Evolutionary conservation across 2,113 vertebrate genomes (phyloP).

Genomic region (Eclectus roratus): DNA sequence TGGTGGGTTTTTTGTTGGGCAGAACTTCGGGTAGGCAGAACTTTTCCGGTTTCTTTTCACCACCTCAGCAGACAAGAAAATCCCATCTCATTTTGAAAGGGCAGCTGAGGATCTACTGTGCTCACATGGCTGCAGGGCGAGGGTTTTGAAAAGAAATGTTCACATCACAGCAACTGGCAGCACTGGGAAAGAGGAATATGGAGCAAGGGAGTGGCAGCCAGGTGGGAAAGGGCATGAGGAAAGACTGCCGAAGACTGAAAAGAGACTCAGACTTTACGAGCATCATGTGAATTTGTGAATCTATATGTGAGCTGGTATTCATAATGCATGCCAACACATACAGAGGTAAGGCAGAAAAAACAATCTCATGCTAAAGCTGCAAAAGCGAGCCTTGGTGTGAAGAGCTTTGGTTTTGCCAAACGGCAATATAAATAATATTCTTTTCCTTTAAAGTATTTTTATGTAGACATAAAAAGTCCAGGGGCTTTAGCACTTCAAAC

Average conservation of each 20-base stretch:
- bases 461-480: background rate
- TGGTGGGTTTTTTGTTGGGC: background rate
- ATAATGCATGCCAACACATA: background rate
- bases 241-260: rapidly evolving
- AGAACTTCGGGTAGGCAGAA: background rate
- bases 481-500: background rate
- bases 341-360: background rate
- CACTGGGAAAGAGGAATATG: rapidly evolving
- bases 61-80: background rate
- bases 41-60: background rate
- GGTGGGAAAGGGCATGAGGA: background rate
- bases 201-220: rapidly evolving
- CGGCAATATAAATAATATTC: background rate
- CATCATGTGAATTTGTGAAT: background rate
- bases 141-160: background rate
- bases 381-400: background rate
- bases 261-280: background rate
- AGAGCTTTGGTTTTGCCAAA: background rate
- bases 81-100: background rate
- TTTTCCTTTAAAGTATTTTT: background rate
- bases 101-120: background rate
- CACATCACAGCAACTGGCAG: background rate
- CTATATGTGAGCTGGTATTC: background rate
- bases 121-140: rapidly evolving
- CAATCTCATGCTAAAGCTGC: background rate